Evolutionary conservation across 2,797 vertebrate species (phyloP), one percentile per base, ranked within the genome.

Genomic region (Chaunax sp.): DNA sequence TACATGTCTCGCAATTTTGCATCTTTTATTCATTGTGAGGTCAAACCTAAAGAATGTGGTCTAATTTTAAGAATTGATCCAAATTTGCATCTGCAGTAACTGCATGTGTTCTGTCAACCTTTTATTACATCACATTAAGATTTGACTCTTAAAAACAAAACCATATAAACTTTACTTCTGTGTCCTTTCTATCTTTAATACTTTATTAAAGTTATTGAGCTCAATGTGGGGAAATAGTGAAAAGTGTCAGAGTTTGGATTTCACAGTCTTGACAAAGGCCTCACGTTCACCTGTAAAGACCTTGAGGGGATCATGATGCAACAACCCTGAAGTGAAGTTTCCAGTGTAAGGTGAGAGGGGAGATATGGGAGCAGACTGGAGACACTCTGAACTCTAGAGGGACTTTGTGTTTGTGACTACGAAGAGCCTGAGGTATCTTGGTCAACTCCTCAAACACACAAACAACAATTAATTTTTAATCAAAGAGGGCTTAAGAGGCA

Each of bases 191-290:
- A 38, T 26, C 10, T 43, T 23, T 45, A 13, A 35, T 33, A 19
- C 10, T 13, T 43, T n/a, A 18, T 28, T 33, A 0, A 61, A 64
- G 23, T 59, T 80, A 45, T 4, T 33, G 6, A 43, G 16, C 54
- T 67, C 1, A 46, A 59, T 12, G 1, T 14, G 13, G 35, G 1
- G 28, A 9, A 30, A 30, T 5, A 30, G 28, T 37, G 35, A 37
- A 37, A 37, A 3, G 10, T 37, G 35, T 30, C 28, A 30, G 2
- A 37, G 35, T 12, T 14, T 37, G 13, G 4, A 8, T 8, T 2
- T 16, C 26, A 22, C 6, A 1, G 41, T 33, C 14, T 43, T 30
- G 16, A 41, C 10, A 10, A 57, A 25, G 23, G 3, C 37, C 26
- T 58, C 25, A 44, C 11, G 28, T 19, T 35, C n/a, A 33, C n/a